These are phyloP conservation scores for Ceyx margarethae DNA, from an alignment of 2,113 vertebrate species.

Conservation along the genomic window DNA sequence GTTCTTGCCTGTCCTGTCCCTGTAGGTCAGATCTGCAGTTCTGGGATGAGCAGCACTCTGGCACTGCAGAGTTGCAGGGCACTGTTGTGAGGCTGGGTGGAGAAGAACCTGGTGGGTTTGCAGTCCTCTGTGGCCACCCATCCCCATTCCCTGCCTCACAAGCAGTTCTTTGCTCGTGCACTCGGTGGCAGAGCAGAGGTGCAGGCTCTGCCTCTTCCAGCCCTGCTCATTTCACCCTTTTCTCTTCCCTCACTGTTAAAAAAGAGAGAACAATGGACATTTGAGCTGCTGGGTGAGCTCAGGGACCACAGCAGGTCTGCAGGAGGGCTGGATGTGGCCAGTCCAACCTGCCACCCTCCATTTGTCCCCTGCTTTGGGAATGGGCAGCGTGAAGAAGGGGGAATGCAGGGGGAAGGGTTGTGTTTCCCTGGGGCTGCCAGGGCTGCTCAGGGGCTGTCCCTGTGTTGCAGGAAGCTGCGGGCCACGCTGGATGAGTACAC, in stretches of 20 bases:
- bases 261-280: background rate
- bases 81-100: accelerated
- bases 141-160: too few relatives aligned
- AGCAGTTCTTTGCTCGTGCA: background rate
- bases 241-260: background rate
- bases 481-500: constrained; percentile 97
- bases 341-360: background rate
- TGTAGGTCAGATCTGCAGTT: background rate
- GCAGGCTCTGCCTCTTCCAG: background rate
- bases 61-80: background rate
- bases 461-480: constrained; percentile 85
- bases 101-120: background rate
- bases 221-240: background rate
- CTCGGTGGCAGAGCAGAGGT: background rate
- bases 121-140: background rate
- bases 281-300: background rate
- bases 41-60: background rate
- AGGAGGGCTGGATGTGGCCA: accelerated
- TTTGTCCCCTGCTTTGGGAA: background rate
- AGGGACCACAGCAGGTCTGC: background rate
- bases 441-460: background rate
- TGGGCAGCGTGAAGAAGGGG: background rate
- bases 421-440: background rate
- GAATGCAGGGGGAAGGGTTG: background rate
- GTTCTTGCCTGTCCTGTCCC: background rate